A percentile compares a stretch with the other conserved stretches of the same genome.
These are phyloP conservation scores for Enteromius thamalakanensis DNA, from an alignment of 2,797 vertebrate genomes.

Conservation along the genomic window DNA sequence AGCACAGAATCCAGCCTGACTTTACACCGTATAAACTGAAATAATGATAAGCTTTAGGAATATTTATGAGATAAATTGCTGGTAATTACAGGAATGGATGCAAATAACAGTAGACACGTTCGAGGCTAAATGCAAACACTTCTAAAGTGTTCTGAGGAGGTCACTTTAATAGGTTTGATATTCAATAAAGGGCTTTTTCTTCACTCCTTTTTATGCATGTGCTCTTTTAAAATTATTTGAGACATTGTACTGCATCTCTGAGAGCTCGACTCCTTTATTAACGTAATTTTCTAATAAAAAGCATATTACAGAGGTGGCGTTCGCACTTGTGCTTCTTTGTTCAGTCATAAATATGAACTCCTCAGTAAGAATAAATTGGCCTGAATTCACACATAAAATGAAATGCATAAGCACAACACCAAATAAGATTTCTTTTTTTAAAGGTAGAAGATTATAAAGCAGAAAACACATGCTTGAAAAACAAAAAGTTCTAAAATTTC, in stretches of 20 bases:
- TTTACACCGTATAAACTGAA: background rate
- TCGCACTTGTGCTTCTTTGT: background rate
- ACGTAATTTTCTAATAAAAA: conserved; percentile 12
- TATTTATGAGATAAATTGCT: background rate
- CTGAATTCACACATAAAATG: background rate
- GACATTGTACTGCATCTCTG: background rate
- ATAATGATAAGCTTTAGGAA: conserved; percentile 5
- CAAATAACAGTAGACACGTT: conserved; percentile 1
- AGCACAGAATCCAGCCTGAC: conserved; percentile 1
- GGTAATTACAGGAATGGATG: background rate
- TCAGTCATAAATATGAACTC: background rate
- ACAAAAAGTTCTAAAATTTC: background rate
- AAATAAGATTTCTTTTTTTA: background rate
- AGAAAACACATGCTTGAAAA: background rate
- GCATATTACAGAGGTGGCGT: background rate
- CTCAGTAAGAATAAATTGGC: background rate
- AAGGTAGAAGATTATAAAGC: background rate
- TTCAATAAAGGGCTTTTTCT: background rate
- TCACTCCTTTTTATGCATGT: background rate
- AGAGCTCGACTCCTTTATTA: background rate
- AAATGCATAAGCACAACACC: background rate
- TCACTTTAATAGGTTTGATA: background rate
- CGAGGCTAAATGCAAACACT: background rate
- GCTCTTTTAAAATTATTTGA: background rate
- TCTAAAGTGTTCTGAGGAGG: background rate